phyloP scores from a whole-genome alignment of 2,797 vertebrate species.

The Nannoperca australis region DNA sequence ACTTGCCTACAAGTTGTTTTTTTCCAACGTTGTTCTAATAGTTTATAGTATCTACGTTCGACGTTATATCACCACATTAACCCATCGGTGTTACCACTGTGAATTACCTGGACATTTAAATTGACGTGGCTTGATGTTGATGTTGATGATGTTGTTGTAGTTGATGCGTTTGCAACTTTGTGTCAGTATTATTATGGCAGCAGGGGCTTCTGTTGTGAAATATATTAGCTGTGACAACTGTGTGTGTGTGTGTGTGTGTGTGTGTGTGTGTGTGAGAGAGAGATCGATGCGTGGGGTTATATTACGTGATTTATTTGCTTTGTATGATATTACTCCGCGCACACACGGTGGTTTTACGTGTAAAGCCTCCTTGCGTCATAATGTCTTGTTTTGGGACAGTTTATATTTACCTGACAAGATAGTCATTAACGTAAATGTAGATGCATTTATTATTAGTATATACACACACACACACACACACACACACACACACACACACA shows the following conservation, averaged over 20 bases:
- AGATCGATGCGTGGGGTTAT: slow-evolving; percentile 1
- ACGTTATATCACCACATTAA: not conserved
- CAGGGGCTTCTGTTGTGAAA: slow-evolving; percentile 15
- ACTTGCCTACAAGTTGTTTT: slow-evolving; percentile 6
- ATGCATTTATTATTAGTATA: slow-evolving; percentile 11
- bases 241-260: not conserved
- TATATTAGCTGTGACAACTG: slow-evolving; percentile 26
- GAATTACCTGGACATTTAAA: slow-evolving; percentile 70
- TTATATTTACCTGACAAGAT: not conserved
- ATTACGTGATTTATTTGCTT: slow-evolving; percentile 44
- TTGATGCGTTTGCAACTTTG: slow-evolving; percentile 29
- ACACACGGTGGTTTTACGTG: not conserved
- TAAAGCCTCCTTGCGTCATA: not conserved
- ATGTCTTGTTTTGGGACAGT: not conserved
- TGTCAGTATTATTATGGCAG: slow-evolving; percentile 13
- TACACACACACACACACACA: slow-evolving; percentile 14
- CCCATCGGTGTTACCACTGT: not conserved
- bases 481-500: slow-evolving; percentile 10
- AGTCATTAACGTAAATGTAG: not conserved
- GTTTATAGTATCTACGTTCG: not conserved
- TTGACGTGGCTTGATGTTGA: slow-evolving; percentile 39
- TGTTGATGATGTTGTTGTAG: not conserved
- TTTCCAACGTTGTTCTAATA: not conserved
- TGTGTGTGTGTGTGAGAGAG: no score
- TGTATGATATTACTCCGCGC: not conserved